These are phyloP conservation scores for Macrobrachium nipponense DNA, from an alignment of 1,140 invertebrate species.

Conservation along the genomic window DNA sequence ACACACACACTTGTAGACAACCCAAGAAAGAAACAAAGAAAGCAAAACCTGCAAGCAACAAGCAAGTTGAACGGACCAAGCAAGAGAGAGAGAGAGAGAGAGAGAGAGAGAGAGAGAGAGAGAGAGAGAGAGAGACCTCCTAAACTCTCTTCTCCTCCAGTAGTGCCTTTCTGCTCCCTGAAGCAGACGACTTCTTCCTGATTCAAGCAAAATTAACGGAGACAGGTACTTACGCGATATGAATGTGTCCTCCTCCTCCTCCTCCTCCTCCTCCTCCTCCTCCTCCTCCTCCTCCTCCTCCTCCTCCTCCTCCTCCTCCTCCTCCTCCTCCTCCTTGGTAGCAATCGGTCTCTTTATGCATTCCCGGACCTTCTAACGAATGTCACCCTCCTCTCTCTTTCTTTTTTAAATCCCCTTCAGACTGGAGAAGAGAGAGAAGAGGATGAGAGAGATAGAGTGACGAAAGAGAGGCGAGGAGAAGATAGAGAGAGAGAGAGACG, in stretches of 20 bases:
- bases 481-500: constrained; percentile 8
- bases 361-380: background rate
- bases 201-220: no score
- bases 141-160: no score
- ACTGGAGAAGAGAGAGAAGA: background rate
- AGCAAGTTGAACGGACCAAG: background rate
- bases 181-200: no score
- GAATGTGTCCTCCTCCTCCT: no score
- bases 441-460: background rate
- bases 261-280: background rate
- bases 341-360: background rate
- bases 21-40: background rate
- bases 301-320: background rate
- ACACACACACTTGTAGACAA: constrained; percentile 17
- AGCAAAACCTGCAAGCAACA: background rate
- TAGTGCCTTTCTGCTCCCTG: no score
- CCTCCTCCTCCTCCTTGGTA: background rate
- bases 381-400: background rate
- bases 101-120: constrained; percentile 26
- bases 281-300: background rate
- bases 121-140: constrained; percentile 24
- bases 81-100: constrained; percentile 22
- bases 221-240: no score
- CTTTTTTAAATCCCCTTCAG: background rate
- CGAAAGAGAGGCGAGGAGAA: background rate